Conservation (phyloP, 1,140 invertebrate genomes). For the Drosophila pseudoananassae region DNA sequence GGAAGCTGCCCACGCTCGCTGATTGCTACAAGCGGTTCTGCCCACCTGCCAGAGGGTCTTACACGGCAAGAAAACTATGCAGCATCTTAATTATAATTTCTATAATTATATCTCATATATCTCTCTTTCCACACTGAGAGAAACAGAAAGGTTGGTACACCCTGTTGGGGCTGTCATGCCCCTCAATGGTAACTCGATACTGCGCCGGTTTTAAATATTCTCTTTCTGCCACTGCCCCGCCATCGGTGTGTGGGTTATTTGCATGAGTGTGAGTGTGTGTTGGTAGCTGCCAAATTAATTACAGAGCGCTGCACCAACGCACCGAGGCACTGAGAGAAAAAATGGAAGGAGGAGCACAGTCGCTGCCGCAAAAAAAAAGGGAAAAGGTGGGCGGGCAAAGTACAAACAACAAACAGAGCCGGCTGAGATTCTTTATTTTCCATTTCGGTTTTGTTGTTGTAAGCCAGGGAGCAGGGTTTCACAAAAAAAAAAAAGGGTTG, state of each 20-base stretch:
- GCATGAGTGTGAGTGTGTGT: slow-evolving; percentile 30
- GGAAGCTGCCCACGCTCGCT: slow-evolving; percentile 19
- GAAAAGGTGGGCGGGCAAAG: slow-evolving; percentile 11
- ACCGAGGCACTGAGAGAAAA: slow-evolving; percentile 39
- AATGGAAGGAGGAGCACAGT: not conserved
- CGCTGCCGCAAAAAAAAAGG: not conserved
- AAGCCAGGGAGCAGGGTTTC: slow-evolving; percentile 16
- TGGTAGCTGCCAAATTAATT: slow-evolving; percentile 75
- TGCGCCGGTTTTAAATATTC: slow-evolving; percentile 72
- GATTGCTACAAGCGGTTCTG: not conserved
- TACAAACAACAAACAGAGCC: slow-evolving; percentile 54
- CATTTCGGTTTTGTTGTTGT: slow-evolving; percentile 2
- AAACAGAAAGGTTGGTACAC: slow-evolving; percentile 12
- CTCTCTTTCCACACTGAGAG: slow-evolving; percentile 5
- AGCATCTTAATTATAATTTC: not conserved
- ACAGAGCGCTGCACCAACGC: slow-evolving; percentile 77
- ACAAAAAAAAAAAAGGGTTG: slow-evolving; percentile 5
- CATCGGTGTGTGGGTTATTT: slow-evolving; percentile 18
- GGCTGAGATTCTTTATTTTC: slow-evolving; percentile 40
- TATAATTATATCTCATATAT: not conserved
- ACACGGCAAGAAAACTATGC: not conserved
- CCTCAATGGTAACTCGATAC: slow-evolving; percentile 77
- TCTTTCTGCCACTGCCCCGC: slow-evolving; percentile 45
- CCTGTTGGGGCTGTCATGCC: slow-evolving; percentile 41
- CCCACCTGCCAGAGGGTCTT: slow-evolving; percentile 10